Percentiles rank a stretch among this genome's conserved stretches.
phyloP scores from a whole-genome alignment of 1,140 invertebrate species.

The Gonioctena quinquepunctata region DNA sequence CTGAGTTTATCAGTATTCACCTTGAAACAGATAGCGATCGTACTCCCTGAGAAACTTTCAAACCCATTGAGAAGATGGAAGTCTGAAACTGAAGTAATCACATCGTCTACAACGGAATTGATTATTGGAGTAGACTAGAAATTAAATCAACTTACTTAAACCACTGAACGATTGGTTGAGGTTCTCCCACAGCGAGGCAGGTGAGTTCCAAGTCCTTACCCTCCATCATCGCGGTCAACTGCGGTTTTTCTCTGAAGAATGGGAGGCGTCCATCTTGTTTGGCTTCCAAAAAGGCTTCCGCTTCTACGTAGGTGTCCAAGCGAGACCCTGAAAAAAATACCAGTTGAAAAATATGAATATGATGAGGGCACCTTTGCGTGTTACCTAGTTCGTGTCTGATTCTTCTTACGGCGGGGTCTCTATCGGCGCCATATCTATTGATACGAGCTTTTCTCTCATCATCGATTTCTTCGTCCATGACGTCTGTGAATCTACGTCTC shows the following conservation, averaged over 20 bases:
- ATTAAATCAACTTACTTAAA: constrained; percentile 67
- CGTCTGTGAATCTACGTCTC: constrained; percentile 86
- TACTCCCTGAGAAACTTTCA: no score
- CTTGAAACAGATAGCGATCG: no score
- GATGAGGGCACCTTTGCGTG: no score
- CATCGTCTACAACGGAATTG: no score
- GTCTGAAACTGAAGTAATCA: no score
- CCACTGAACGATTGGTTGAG: constrained; percentile 92
- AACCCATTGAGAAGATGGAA: no score
- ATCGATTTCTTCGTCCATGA: constrained; percentile 96
- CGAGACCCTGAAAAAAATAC: constrained; percentile 59
- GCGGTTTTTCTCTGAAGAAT: constrained; percentile 83
- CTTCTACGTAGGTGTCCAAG: constrained; percentile 80
- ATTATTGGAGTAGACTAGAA: no score
- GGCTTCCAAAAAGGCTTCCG: constrained; percentile 79
- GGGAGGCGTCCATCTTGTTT: constrained; percentile 78
- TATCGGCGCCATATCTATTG: constrained; percentile 75
- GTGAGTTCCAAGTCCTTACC: constrained; percentile 77
- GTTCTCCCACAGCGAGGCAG: constrained; percentile 88
- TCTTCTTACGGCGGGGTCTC: constrained; percentile 68
- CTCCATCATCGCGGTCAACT: constrained; percentile 76
- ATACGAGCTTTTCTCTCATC: constrained; percentile 83
- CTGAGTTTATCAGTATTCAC: no score
- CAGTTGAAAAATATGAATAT: no score
- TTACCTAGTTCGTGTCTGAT: constrained; percentile 77